phyloP scores from a whole-genome alignment of 2,888 invertebrate genomes.

The Drosophila limbata region DNA sequence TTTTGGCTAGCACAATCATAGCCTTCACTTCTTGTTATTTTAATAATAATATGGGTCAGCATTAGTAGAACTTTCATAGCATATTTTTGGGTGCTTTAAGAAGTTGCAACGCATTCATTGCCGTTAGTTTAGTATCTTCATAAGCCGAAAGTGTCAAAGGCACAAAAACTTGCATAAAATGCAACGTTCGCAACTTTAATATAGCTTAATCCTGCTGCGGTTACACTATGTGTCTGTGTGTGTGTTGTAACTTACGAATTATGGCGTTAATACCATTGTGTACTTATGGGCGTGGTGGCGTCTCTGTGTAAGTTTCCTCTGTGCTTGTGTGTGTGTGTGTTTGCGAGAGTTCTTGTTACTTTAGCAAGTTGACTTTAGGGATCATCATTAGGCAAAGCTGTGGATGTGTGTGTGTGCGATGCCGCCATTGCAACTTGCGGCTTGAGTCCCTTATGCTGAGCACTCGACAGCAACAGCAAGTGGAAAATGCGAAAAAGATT shows the following conservation, averaged over 20 bases:
- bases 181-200: slow-evolving; percentile 72
- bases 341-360: slow-evolving; percentile 60
- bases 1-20: no score
- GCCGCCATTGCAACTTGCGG: slow-evolving; percentile 41
- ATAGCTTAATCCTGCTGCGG: slow-evolving; percentile 72
- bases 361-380: slow-evolving; percentile 77
- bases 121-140: slow-evolving; percentile 29
- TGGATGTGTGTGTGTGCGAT: slow-evolving; percentile 14
- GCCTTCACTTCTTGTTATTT: background rate
- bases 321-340: slow-evolving; percentile 12
- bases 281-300: slow-evolving; percentile 54
- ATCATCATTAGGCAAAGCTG: slow-evolving; percentile 72
- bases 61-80: slow-evolving; percentile 28
- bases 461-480: slow-evolving; percentile 26
- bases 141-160: slow-evolving; percentile 62
- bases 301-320: slow-evolving; percentile 2
- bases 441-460: slow-evolving; percentile 39
- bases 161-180: slow-evolving; percentile 52
- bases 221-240: slow-evolving; percentile 25
- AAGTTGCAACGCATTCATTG: slow-evolving; percentile 50
- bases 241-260: slow-evolving; percentile 68
- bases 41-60: slow-evolving; percentile 58
- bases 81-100: slow-evolving; percentile 28
- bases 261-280: slow-evolving; percentile 78
- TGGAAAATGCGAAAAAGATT: slow-evolving; percentile 9